Base-by-base conservation (phyloP, 92 coral and sea anemone genomes). In the Desmophyllum pertusum region DNA sequence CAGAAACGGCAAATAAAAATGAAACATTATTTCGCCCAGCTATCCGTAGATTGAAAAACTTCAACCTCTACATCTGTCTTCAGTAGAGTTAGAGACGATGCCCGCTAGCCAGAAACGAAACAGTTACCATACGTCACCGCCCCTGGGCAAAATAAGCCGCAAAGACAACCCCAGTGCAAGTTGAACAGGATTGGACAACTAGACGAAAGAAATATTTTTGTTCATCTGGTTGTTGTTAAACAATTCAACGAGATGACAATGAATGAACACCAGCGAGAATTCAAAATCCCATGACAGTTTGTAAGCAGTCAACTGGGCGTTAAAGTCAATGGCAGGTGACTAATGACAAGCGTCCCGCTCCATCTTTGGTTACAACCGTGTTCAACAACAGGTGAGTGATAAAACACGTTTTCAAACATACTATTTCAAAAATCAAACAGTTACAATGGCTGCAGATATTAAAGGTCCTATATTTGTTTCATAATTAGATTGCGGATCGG, bases 271-370 rank as follows among this genome's bases (percentile, higher is more conserved):
- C 79, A 25, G 79, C 3, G 70, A 57, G 72, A 70, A 81, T 39
- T 30, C 41, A 72, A 81, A 46, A 70, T 30, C 71, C 79, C 53
- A 59, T 70, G 86, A 55, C 53, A 53, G 42, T 25, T 53, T 71
- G 25, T 80, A 33, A 33, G 76, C 73, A 53, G 59, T 29, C 78
- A 81, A 53, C 78, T 37, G 37, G 63, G 86, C 86, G 79, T 71
- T 15, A 71, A 68, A 42, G 41, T 36, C 69, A 71, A 55, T 45
- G 29, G 57, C 86, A 71, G 86, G 86, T 70, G 79, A 74, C 30
- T 43, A 2, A 33, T 79, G 9, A 45, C 64, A 23, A 67, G 51
- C 48, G 61, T 51, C 36, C 62, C 40, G 7, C 2, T 38, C 48
- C 63, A 50, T n/a, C 5, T 48, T 48, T 68, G 67, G 30, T 6